A percentile compares a stretch with the other conserved stretches of the same genome.
Conservation (phyloP, 1,140 invertebrate genomes). For the Palaemon carinicauda region DNA sequence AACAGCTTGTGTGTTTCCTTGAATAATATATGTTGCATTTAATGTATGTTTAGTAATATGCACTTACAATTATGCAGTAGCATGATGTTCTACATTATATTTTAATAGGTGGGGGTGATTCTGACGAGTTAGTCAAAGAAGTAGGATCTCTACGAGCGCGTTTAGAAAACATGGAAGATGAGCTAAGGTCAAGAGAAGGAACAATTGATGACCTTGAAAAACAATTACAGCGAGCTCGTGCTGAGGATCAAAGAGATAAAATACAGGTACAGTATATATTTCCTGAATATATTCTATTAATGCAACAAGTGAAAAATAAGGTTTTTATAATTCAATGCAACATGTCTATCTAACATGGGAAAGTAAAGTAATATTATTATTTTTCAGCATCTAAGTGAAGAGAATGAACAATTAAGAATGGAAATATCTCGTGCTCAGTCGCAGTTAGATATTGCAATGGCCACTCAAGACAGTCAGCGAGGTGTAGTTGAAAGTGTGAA, state of each 20-base stretch:
- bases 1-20: no score
- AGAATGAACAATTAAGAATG: constrained; percentile 77
- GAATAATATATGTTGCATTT: no score
- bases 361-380: background rate
- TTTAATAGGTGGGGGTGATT: constrained; percentile 47
- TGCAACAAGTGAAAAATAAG: background rate
- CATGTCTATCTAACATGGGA: background rate
- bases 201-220: constrained; percentile 78
- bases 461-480: constrained; percentile 83
- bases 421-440: constrained; percentile 80
- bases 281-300: background rate
- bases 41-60: no score
- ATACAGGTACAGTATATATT: constrained; percentile 52
- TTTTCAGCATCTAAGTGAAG: constrained; percentile 73
- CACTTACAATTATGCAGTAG: no score
- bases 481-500: constrained; percentile 86
- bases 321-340: background rate
- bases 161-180: constrained; percentile 79
- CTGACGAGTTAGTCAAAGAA: constrained; percentile 68
- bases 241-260: constrained; percentile 54
- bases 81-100: background rate
- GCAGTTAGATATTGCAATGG: constrained; percentile 81
- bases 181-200: constrained; percentile 70
- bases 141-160: constrained; percentile 74
- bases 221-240: constrained; percentile 57